Evolutionary conservation across 1,140 invertebrate genomes (phyloP).

Genomic region (Orussus abietinus): DNA sequence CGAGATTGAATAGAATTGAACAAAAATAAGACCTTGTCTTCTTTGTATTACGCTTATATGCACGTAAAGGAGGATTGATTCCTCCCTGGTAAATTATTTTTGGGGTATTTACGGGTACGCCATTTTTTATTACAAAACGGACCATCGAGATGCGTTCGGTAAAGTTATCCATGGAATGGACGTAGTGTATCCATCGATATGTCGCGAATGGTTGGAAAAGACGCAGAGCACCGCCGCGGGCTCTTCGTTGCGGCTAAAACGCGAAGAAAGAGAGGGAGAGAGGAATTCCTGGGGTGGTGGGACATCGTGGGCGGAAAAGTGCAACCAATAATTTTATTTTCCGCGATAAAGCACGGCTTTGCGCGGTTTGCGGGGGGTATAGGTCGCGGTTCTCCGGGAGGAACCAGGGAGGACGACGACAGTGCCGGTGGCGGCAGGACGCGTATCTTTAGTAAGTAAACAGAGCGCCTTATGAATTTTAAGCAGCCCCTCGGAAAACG

Average conservation of each 20-base stretch:
- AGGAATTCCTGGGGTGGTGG: neutral
- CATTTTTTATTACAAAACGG: no score
- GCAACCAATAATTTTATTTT: slow-evolving; percentile 48
- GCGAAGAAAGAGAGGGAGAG: neutral
- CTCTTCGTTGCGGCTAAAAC: neutral
- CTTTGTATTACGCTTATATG: no score
- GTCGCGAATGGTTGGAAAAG: no score
- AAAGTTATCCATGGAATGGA: no score
- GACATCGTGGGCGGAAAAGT: slow-evolving; percentile 25
- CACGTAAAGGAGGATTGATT: no score
- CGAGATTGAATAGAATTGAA: no score
- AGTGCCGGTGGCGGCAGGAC: slow-evolving; percentile 9
- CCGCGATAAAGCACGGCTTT: slow-evolving; percentile 42
- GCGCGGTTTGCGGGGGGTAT: slow-evolving; percentile 7
- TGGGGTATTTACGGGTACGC: no score
- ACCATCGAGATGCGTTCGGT: no score
- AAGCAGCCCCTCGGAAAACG: slow-evolving; percentile 34
- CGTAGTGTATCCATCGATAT: no score
- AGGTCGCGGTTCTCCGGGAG: slow-evolving; percentile 6
- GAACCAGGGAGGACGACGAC: slow-evolving; percentile 1
- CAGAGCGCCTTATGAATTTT: slow-evolving; percentile 50
- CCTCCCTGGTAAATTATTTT: no score
- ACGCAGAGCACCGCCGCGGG: no score
- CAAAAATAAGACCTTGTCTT: no score
- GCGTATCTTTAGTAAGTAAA: slow-evolving; percentile 50